Evolutionary conservation across 2,797 vertebrate genomes (phyloP).

Genomic region (Leptatherina wallacei): DNA sequence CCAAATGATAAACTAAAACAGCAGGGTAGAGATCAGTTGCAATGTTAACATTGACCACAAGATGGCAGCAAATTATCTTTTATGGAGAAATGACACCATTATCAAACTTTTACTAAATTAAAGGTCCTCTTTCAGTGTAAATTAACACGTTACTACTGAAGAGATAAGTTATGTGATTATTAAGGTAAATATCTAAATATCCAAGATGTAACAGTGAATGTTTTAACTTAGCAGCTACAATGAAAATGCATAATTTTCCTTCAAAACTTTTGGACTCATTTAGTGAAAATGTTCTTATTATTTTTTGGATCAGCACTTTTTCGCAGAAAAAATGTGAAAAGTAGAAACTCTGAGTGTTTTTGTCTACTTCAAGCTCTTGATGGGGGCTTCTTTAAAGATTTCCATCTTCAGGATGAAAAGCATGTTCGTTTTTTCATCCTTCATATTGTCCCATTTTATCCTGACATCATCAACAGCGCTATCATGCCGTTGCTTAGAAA

Average conservation of each 20-base stretch:
- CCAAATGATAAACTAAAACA: too few species aligned
- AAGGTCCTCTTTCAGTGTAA: not conserved
- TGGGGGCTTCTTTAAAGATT: not conserved
- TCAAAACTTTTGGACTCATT: not conserved
- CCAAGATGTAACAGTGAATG: not conserved
- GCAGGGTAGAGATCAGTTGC: not conserved
- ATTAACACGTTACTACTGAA: not conserved
- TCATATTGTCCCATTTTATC: not conserved
- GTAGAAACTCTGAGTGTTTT: not conserved
- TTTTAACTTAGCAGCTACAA: not conserved
- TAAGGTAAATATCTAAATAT: not conserved
- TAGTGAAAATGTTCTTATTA: too few species aligned
- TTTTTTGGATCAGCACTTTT: too few species aligned
- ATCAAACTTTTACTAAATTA: not conserved
- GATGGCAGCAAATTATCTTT: slow-evolving; percentile 38
- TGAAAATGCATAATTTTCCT: not conserved
- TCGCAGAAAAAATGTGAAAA: not conserved
- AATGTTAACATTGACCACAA: slow-evolving; percentile 53
- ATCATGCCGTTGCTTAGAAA: slow-evolving; percentile 27
- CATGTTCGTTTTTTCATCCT: not conserved
- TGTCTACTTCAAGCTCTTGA: not conserved
- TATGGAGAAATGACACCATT: not conserved
- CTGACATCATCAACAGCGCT: slow-evolving; percentile 3
- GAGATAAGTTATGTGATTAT: not conserved
- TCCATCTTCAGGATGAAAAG: not conserved